Base-by-base conservation (phyloP, 2,888 invertebrate species). In the Esperia sulphurella region DNA sequence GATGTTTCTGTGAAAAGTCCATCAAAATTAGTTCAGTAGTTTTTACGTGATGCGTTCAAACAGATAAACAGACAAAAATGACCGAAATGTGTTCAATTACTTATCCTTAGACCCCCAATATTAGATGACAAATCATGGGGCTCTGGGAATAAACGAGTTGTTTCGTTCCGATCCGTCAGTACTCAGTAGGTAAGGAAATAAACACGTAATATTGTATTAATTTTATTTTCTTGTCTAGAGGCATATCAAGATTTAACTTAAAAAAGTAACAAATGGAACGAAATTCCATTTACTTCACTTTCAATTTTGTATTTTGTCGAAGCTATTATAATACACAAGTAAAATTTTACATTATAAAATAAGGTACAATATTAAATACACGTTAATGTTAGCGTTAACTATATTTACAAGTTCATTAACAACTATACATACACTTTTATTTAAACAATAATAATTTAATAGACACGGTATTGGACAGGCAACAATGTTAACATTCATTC, bases 331-430 rank as follows among this genome's bases (percentile, higher is more conserved):
- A 79, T 86, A 86, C 83, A 86, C 71, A 74, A 75, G 70, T 79
- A 77, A 75, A 75, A 64, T 72, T 85, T 82, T 86, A 86, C 84
- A 85, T 81, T 80, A 77, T 69, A 78, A 84, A 84, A 86, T 84
- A 84, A 86, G 74, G 71, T 84, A 84, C 76, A 82, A 77, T 85
- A 85, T 85, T 86, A 86, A 84, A 87, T 87, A 87, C 83, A 84
- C 71, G 74, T 75, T 70, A 75, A 76, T 77, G 76, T 74, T 78
- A 77, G 59, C 65, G 75, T 71, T 75, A 83, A 70, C 80, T 87
- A 87, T 89, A 88, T 89, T 81, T 89, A 89, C 88, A 88, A 69
- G 68, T 79, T 68, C 74, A 73, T 21, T 74, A 62, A 73, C 71
- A 80, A 79, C 78, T 87, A 79, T 84, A 87, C 86, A 88, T 84